phyloP scores from a whole-genome alignment of 2,797 vertebrate species.

The Onychomys leucogaster region DNA sequence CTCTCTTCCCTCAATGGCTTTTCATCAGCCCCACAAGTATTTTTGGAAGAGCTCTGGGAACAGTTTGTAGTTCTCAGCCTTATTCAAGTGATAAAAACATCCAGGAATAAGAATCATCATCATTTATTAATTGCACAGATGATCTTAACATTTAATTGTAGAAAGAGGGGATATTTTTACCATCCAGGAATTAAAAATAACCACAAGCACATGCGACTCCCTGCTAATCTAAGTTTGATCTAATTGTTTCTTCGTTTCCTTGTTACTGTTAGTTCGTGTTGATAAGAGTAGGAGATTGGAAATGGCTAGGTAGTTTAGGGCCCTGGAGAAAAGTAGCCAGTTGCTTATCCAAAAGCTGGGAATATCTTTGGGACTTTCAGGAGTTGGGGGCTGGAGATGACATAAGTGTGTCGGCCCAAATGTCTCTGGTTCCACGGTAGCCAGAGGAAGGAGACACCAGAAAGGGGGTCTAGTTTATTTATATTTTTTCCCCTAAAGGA shows the following conservation, averaged over 20 bases:
- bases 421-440: background rate
- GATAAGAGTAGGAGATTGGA: background rate
- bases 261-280: background rate
- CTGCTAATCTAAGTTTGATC: background rate
- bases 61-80: conserved; percentile 51
- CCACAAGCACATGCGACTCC: background rate
- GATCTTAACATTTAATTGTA: conserved; percentile 45
- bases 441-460: background rate
- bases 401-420: background rate
- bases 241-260: conserved; percentile 9
- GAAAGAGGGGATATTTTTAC: background rate
- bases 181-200: conserved; percentile 10
- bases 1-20: background rate
- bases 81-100: background rate
- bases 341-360: background rate
- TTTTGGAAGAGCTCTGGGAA: conserved; percentile 53
- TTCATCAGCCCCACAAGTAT: background rate
- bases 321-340: background rate
- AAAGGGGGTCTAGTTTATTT: background rate
- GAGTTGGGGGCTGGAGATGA: background rate
- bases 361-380: background rate
- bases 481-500: background rate
- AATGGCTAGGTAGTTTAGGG: background rate
- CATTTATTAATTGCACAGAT: background rate
- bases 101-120: background rate